Evolutionary conservation across 2,113 vertebrate genomes (phyloP).

Genomic region (Orcinus orca): DNA sequence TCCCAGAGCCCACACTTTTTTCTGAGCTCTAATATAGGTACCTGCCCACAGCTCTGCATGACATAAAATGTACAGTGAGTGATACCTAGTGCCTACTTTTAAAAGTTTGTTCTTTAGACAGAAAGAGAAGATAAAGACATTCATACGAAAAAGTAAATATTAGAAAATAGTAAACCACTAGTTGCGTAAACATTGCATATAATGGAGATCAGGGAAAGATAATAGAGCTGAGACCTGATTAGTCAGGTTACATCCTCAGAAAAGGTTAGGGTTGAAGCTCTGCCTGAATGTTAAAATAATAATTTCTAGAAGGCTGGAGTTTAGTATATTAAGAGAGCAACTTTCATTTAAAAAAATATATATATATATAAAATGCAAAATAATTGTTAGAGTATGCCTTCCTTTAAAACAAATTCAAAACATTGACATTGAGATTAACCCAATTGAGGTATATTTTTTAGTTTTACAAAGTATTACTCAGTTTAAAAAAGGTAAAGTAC

Average conservation of each 20-base stretch:
- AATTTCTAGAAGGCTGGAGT: not conserved
- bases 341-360: not conserved
- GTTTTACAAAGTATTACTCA: not conserved
- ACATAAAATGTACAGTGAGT: too few relatives aligned
- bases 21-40: not conserved
- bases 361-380: not conserved
- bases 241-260: not conserved
- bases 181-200: not conserved
- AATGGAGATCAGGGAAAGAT: not conserved
- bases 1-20: not conserved
- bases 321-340: not conserved
- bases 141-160: not conserved
- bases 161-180: not conserved
- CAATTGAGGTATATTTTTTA: not conserved
- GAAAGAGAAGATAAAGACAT: not conserved
- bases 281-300: not conserved
- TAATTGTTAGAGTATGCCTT: not conserved
- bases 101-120: not conserved
- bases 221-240: not conserved
- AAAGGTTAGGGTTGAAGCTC: not conserved
- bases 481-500: not conserved
- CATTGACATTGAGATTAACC: not conserved
- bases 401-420: not conserved
- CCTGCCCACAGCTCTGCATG: not conserved
- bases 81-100: not conserved